phyloP scores from a whole-genome alignment of 2,797 vertebrate species.

The Etheostoma nigrum region DNA sequence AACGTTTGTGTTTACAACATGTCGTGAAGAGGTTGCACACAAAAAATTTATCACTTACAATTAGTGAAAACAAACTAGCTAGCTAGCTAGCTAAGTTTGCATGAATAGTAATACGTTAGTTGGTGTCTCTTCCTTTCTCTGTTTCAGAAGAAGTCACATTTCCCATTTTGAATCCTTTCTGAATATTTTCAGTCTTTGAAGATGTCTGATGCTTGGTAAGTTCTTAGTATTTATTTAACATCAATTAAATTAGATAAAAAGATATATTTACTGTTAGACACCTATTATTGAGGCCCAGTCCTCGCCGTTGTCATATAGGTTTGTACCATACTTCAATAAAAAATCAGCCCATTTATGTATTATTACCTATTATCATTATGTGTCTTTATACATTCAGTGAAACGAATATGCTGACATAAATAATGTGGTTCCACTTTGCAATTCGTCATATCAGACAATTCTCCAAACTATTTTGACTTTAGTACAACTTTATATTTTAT shows the following conservation, averaged over 20 bases:
- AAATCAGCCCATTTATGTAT: neutral
- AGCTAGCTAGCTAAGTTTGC: neutral
- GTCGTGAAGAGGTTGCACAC: neutral
- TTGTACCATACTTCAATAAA: neutral
- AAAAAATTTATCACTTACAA: neutral
- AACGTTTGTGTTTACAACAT: conserved; percentile 47
- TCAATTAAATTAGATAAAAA: too few relatives aligned
- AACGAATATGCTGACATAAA: neutral
- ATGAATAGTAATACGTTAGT: neutral
- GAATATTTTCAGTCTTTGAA: conserved; percentile 16
- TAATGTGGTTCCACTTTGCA: too few relatives aligned
- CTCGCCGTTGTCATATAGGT: neutral
- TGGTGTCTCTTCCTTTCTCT: fast-evolving
- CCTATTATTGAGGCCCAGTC: neutral
- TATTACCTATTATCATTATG: neutral
- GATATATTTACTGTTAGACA: neutral
- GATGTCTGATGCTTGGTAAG: conserved; percentile 84
- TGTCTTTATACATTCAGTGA: neutral
- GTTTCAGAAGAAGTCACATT: neutral
- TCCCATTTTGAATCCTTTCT: neutral
- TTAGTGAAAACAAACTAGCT: neutral
- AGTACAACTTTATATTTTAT: neutral
- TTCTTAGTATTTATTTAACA: neutral
- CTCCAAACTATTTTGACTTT: neutral
- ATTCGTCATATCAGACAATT: neutral